Conservation (phyloP, 2,797 vertebrate genomes). For the Smutsia gigantea region DNA sequence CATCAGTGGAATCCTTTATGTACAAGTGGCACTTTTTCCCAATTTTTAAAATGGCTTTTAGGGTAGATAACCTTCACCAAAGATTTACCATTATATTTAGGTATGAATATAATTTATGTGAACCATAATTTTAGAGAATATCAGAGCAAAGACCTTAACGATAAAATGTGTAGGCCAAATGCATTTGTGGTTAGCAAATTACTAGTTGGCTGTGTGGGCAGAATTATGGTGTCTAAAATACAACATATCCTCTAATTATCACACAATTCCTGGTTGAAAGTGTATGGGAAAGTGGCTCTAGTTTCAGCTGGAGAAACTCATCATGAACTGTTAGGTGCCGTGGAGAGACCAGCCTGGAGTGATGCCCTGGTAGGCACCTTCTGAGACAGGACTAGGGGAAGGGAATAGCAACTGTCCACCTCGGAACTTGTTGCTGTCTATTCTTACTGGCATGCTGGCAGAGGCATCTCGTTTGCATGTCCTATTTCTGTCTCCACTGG, state of each 20-base stretch:
- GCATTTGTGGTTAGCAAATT: conserved; percentile 74
- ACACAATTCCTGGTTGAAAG: conserved; percentile 71
- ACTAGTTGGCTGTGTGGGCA: conserved; percentile 48
- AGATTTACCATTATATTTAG: not conserved
- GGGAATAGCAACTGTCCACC: not conserved
- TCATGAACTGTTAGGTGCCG: conserved; percentile 33
- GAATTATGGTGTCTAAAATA: conserved; percentile 68
- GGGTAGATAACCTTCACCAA: not conserved
- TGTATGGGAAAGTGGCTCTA: conserved; percentile 71
- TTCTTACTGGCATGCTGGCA: not conserved
- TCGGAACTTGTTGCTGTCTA: not conserved
- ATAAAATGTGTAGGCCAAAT: conserved; percentile 63
- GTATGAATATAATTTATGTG: not conserved
- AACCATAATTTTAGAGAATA: conserved; percentile 44
- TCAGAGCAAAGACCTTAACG: conserved; percentile 58
- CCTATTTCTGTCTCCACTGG: not conserved
- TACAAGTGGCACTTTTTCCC: not conserved
- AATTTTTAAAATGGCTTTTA: not conserved
- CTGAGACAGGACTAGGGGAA: not conserved
- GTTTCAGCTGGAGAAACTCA: conserved; percentile 58
- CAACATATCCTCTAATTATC: conserved; percentile 76
- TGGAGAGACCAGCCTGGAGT: not conserved
- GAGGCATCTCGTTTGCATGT: not conserved
- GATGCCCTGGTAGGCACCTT: not conserved
- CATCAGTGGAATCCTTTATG: not conserved